Evolutionary conservation across 2,113 vertebrate genomes (phyloP), one percentile per base, ranked within the genome.

Genomic region (Danio rerio): DNA sequence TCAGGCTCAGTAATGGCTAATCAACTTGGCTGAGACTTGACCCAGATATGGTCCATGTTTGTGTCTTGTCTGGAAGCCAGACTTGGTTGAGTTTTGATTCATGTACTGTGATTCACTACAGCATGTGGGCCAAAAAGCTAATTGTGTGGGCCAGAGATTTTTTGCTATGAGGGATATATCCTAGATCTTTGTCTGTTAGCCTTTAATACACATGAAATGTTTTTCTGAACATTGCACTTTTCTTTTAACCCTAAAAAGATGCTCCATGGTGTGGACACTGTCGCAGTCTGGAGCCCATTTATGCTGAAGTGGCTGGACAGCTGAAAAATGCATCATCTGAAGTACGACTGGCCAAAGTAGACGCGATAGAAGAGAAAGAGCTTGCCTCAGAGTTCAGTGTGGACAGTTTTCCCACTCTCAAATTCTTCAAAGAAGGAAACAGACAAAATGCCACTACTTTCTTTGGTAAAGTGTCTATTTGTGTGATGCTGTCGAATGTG

Each of bases 201-300:
- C 31, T 31, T 31, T 31, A 31, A 31, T 31, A 31, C 31, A 31
- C 31, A 31, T 31, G 6, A 43, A 8, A 65, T 40, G 5, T 65
- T 7, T 3, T 5, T 65, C 3, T 65, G 21, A 65, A 31, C 31
- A 13, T 47, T 42, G 21, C 5, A 52, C 20, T 20, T 21, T 7
- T 49, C 42, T 75, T 31, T 15, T 20, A 47, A 52, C 13, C 11
- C 3, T n/a, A 11, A 59, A 59, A 70, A 99, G 98, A 97, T 0
- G 96, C 95, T 0, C 96, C 96, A 0, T 97, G 96, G 97, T 98
- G 96, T 0, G 91, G 93, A 31, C 96, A 96, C 89, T 99, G 97
- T 78, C 87, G 88, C 83, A 88, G 31, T 0, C 83, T 99, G 83
- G 96, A 95, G 63, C 97, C 97, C 0, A 70, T 95, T 53, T 98